Percentiles rank a stretch among this genome's conserved stretches.
Evolutionary conservation across 2,797 vertebrate genomes (phyloP).

Genomic region (Steatocranus sp.): DNA sequence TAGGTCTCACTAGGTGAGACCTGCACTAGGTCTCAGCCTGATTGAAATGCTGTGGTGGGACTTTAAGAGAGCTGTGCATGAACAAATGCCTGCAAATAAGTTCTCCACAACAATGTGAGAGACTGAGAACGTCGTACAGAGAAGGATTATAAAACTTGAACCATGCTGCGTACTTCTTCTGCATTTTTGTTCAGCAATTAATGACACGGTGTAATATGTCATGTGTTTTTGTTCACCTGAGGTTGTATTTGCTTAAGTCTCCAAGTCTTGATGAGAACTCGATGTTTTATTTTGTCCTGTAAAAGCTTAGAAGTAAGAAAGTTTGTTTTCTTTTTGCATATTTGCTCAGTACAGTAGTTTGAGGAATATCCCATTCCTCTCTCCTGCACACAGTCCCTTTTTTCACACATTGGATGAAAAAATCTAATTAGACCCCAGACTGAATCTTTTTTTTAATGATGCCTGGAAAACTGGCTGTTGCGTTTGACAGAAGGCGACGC

Average conservation of each 20-base stretch:
- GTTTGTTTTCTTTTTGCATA: background rate
- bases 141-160: background rate
- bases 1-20: background rate
- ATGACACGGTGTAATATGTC: background rate
- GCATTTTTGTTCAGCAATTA: background rate
- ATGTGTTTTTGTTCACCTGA: background rate
- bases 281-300: background rate
- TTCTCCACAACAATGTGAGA: background rate
- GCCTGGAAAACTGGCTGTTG: background rate
- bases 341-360: background rate
- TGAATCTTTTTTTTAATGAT: background rate
- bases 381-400: background rate
- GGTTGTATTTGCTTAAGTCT: background rate
- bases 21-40: fast-evolving
- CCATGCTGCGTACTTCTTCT: background rate
- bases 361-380: background rate
- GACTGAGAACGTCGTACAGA: background rate
- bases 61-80: background rate
- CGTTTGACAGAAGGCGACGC: background rate
- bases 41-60: background rate
- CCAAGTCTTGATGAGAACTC: background rate
- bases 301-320: background rate
- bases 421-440: background rate
- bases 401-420: background rate
- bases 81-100: background rate